phyloP scores from a whole-genome alignment of 2,888 invertebrate species.

The Micropterix aruncella region DNA sequence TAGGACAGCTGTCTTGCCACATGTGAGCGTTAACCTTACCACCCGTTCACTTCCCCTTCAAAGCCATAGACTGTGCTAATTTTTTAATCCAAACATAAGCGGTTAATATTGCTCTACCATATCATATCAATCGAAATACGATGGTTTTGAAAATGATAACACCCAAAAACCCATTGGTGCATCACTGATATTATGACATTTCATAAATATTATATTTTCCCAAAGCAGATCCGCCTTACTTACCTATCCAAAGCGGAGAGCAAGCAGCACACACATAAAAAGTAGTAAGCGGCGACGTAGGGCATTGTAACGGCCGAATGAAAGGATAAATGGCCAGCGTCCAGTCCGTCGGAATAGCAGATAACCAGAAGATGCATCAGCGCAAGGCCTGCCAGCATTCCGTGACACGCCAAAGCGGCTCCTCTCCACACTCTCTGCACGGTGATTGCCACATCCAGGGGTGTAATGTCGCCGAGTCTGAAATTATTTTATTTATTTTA shows the following conservation, averaged over 20 bases:
- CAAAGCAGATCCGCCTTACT: no score
- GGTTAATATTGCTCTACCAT: no score
- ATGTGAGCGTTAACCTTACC: no score
- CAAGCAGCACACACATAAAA: conserved; percentile 41
- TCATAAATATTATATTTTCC: no score
- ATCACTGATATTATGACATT: no score
- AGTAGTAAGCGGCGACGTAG: conserved; percentile 38
- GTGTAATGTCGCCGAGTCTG: conserved; percentile 31
- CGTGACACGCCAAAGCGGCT: conserved; percentile 40
- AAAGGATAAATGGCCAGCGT: conserved; percentile 32
- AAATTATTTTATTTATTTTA: conserved; percentile 9
- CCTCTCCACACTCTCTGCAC: conserved; percentile 36
- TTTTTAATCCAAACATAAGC: no score
- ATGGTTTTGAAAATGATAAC: no score
- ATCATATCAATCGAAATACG: no score
- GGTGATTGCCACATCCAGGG: conserved; percentile 37
- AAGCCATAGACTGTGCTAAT: no score
- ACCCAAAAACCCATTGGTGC: no score
- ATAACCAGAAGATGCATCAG: conserved; percentile 43
- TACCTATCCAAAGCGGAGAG: conserved; percentile 46
- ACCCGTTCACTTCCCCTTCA: no score
- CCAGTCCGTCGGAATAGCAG: conserved; percentile 34
- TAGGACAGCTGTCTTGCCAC: no score
- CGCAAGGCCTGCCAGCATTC: conserved; percentile 41
- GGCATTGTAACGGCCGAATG: conserved; percentile 36